Evolutionary conservation across 2,797 vertebrate genomes (phyloP).

Genomic region (Trematomus bernacchii): DNA sequence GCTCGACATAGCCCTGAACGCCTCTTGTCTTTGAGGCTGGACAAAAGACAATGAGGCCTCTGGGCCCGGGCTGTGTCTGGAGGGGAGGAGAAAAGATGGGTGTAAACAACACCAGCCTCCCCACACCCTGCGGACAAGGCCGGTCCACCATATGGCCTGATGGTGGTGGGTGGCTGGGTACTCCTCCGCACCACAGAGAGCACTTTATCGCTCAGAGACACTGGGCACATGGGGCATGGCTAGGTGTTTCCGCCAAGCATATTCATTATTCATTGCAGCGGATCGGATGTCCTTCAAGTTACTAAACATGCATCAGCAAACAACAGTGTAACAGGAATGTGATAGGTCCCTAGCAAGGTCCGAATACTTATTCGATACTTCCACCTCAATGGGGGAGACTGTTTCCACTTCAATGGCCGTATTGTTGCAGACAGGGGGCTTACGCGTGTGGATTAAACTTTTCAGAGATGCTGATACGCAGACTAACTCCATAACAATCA

Average conservation of each 20-base stretch:
- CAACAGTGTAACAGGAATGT: conserved; percentile 73
- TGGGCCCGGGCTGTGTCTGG: conserved; percentile 34
- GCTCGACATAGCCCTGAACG: conserved; percentile 39
- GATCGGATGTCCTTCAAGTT: conserved; percentile 75
- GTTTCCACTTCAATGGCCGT: conserved; percentile 62
- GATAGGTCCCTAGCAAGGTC: conserved; percentile 59
- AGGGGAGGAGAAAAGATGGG: conserved; percentile 26
- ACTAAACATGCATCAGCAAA: conserved; percentile 82
- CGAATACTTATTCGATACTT: conserved; percentile 71
- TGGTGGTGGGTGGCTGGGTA: conserved; percentile 52
- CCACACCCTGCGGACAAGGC: conserved; percentile 42
- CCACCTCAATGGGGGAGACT: conserved; percentile 66
- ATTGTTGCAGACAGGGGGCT: conserved; percentile 62
- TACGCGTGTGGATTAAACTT: conserved; percentile 59
- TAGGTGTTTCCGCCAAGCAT: conserved; percentile 60
- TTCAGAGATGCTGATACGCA: conserved; percentile 51
- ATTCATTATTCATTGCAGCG: conserved; percentile 75
- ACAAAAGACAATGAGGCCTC: conserved; percentile 66
- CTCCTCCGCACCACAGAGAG: conserved; percentile 40
- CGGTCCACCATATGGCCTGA: conserved; percentile 57
- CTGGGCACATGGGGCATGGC: conserved; percentile 49
- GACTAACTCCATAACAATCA: conserved; percentile 59
- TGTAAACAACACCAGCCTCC: conserved; percentile 65
- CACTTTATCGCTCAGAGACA: conserved; percentile 37
- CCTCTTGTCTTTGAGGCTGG: conserved; percentile 57